These are phyloP conservation scores for Cydia fagiglandana DNA, from an alignment of 1,140 invertebrate species.

Conservation along the genomic window DNA sequence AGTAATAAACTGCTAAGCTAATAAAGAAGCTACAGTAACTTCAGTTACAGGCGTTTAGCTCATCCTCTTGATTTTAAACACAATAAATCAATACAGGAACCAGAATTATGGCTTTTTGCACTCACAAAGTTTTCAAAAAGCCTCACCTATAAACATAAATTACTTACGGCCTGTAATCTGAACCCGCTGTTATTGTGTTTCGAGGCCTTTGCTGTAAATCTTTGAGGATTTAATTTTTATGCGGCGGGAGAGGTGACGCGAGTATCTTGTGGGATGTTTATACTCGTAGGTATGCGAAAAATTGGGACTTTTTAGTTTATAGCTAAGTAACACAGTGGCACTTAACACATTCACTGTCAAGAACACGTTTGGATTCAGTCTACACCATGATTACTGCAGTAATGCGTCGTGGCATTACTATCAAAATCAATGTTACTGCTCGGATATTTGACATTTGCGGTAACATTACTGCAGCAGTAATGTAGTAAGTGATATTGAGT, in stretches of 20 bases:
- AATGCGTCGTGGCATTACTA: no score
- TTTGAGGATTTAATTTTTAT: slow-evolving; percentile 68
- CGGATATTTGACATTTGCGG: no score
- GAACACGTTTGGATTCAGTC: no score
- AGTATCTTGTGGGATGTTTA: slow-evolving; percentile 41
- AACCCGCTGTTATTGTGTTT: slow-evolving; percentile 72
- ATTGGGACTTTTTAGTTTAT: slow-evolving; percentile 28
- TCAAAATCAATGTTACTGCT: no score
- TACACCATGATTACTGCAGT: no score
- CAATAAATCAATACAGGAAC: slow-evolving; percentile 33
- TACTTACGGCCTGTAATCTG: slow-evolving; percentile 57
- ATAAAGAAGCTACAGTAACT: no score
- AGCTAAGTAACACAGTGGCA: neutral
- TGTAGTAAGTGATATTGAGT: no score
- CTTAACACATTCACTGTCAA: no score
- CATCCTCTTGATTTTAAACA: neutral
- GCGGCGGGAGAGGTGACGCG: slow-evolving; percentile 55
- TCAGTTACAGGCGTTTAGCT: neutral
- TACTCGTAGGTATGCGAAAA: slow-evolving; percentile 20
- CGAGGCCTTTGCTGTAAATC: slow-evolving; percentile 72
- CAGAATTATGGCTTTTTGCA: slow-evolving; percentile 54
- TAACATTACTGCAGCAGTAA: no score
- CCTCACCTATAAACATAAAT: slow-evolving; percentile 63
- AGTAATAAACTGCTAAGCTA: no score
- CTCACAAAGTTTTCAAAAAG: slow-evolving; percentile 47